Conservation (phyloP, 2,888 invertebrate genomes). For the Panorpa germanica region DNA sequence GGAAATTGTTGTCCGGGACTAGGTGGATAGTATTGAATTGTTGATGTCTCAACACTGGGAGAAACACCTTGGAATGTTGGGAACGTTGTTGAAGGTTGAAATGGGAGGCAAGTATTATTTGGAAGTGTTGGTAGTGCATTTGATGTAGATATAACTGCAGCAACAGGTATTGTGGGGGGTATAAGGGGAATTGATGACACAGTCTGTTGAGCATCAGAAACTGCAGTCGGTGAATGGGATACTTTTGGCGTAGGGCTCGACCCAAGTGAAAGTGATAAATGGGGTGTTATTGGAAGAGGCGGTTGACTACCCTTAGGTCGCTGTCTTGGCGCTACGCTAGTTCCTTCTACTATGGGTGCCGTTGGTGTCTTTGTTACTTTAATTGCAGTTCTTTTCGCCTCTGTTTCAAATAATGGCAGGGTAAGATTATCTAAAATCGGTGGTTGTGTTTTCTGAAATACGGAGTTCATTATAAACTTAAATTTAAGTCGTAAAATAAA, state of each 20-base stretch:
- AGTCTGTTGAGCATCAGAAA: too few relatives aligned
- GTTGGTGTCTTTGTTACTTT: slow-evolving; percentile 25
- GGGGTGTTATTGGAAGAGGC: slow-evolving; percentile 21
- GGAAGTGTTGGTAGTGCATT: slow-evolving; percentile 11
- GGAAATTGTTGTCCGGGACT: slow-evolving; percentile 11
- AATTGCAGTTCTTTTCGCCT: slow-evolving; percentile 36
- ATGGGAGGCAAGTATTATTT: slow-evolving; percentile 13
- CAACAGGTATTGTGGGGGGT: slow-evolving; percentile 11
- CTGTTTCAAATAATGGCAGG: slow-evolving; percentile 49
- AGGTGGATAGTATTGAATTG: too few relatives aligned
- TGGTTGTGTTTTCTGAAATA: slow-evolving; percentile 38
- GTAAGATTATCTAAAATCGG: slow-evolving; percentile 44
- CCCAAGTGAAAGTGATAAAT: slow-evolving; percentile 29
- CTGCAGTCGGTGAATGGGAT: slow-evolving; percentile 23
- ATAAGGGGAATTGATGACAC: slow-evolving; percentile 22
- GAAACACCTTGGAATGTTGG: slow-evolving; percentile 4
- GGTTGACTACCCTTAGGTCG: slow-evolving; percentile 49
- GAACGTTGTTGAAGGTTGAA: slow-evolving; percentile 6
- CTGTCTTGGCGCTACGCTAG: slow-evolving; percentile 67
- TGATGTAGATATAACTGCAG: slow-evolving; percentile 9
- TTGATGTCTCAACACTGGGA: slow-evolving; percentile 12
- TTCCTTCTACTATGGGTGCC: slow-evolving; percentile 39
- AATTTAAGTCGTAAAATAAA: background rate
- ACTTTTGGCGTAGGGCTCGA: slow-evolving; percentile 31
- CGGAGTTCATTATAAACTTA: slow-evolving; percentile 6